Evolutionary conservation across 2,888 invertebrate species (phyloP).

Genomic region (Athripsodes cinereus): DNA sequence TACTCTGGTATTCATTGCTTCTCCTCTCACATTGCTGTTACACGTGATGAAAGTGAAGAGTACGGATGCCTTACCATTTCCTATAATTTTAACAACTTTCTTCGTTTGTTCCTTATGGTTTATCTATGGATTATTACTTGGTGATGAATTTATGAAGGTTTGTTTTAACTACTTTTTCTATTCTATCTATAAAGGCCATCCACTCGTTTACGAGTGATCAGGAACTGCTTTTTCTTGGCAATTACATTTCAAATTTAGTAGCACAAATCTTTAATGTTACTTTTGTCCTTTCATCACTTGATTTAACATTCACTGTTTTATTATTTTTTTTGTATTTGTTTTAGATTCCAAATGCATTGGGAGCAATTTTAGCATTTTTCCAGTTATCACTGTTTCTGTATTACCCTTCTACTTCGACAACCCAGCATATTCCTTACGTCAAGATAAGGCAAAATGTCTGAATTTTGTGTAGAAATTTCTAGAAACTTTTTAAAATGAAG

Average conservation of each 20-base stretch:
- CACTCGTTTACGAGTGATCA: too few relatives aligned
- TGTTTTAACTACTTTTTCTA: background rate
- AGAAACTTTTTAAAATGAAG: too few relatives aligned
- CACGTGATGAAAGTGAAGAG: conserved; percentile 75
- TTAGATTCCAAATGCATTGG: conserved; percentile 21
- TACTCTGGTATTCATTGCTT: conserved; percentile 74
- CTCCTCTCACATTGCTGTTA: conserved; percentile 72
- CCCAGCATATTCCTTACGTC: background rate
- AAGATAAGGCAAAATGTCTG: background rate
- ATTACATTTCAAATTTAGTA: too few relatives aligned
- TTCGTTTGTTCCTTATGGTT: conserved; percentile 80
- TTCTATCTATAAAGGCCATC: too few relatives aligned
- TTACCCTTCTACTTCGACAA: conserved; percentile 10
- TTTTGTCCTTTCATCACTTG: background rate
- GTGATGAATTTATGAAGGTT: conserved; percentile 76
- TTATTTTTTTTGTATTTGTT: conserved; percentile 14
- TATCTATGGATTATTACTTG: conserved; percentile 71
- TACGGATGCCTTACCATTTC: conserved; percentile 82
- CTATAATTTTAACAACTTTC: conserved; percentile 77
- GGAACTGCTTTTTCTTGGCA: too few relatives aligned
- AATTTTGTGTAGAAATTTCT: too few relatives aligned
- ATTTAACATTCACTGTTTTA: conserved; percentile 3
- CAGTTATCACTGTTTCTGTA: conserved; percentile 20
- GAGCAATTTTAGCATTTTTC: conserved; percentile 16
- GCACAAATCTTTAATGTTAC: background rate